Percentiles rank a stretch among this genome's conserved stretches.
phyloP scores from a whole-genome alignment of 2,113 vertebrate genomes.

The Papio anubis region DNA sequence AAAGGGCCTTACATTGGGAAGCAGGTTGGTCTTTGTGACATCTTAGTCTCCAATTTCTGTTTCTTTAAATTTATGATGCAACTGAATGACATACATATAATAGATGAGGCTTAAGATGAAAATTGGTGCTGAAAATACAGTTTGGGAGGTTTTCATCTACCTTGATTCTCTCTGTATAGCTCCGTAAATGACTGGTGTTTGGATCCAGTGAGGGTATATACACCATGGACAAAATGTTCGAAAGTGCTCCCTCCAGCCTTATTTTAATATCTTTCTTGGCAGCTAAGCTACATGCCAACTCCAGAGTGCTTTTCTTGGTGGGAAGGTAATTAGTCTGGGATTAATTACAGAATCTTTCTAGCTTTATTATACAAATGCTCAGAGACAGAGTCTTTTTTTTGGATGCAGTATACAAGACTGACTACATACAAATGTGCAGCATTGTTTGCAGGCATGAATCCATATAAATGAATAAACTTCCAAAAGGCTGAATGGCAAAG shows the following conservation, averaged over 20 bases:
- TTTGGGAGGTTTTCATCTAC: background rate
- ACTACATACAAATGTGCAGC: background rate
- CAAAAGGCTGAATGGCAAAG: background rate
- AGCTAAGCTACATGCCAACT: slow-evolving; percentile 50
- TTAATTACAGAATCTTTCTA: slow-evolving; percentile 69
- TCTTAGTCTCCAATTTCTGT: background rate
- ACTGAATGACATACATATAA: background rate
- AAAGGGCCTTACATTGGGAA: background rate
- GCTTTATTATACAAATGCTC: slow-evolving; percentile 52
- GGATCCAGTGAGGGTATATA: slow-evolving; percentile 53
- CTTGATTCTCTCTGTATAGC: background rate
- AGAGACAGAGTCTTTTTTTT: slow-evolving; percentile 28
- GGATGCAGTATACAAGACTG: background rate
- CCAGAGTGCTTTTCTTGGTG: slow-evolving; percentile 46
- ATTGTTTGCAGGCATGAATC: background rate
- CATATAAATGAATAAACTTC: background rate
- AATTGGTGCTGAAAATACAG: slow-evolving; percentile 1
- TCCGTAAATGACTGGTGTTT: slow-evolving; percentile 43
- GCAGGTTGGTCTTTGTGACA: background rate
- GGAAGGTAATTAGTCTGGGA: slow-evolving; percentile 65
- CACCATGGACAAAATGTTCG: slow-evolving; percentile 42
- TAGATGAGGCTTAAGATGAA: slow-evolving; percentile 31
- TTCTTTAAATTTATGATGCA: slow-evolving; percentile 9
- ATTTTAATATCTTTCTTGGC: slow-evolving; percentile 51
- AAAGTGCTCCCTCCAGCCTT: slow-evolving; percentile 49